A percentile compares a stretch with the other conserved stretches of the same genome.
Evolutionary conservation across 2,113 vertebrate species (phyloP).

Genomic region (Bubo scandiacus): DNA sequence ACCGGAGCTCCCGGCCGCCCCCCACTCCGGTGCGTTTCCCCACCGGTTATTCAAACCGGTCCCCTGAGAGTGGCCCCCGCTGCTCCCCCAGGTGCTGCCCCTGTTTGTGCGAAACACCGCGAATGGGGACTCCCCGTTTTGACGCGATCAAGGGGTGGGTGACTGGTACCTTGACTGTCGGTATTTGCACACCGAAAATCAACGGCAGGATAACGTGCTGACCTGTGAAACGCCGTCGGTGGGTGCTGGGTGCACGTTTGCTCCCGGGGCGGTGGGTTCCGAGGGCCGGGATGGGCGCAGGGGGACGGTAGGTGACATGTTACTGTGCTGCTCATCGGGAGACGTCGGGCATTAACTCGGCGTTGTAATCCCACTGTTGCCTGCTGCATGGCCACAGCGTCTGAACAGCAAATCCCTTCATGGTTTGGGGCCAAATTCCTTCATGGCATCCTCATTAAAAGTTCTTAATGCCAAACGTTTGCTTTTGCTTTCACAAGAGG

Average conservation of each 20-base stretch:
- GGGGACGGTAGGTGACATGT: no score
- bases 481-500: neutral
- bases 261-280: no score
- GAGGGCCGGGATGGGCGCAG: no score
- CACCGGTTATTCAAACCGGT: neutral
- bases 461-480: no score
- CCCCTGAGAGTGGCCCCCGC: neutral
- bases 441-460: fast-evolving
- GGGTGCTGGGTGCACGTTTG: neutral
- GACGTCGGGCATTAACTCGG: fast-evolving
- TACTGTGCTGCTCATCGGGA: fast-evolving
- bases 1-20: no score
- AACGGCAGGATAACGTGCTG: no score
- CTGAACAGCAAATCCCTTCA: no score
- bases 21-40: neutral
- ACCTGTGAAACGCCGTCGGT: neutral
- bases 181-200: neutral
- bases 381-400: fast-evolving
- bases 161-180: no score
- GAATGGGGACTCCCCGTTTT: no score
- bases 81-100: no score
- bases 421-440: neutral
- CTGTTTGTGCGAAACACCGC: no score
- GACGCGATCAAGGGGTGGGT: no score
- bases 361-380: neutral